phyloP scores from a whole-genome alignment of 2,797 vertebrate species.

The Eremophila alpestris region DNA sequence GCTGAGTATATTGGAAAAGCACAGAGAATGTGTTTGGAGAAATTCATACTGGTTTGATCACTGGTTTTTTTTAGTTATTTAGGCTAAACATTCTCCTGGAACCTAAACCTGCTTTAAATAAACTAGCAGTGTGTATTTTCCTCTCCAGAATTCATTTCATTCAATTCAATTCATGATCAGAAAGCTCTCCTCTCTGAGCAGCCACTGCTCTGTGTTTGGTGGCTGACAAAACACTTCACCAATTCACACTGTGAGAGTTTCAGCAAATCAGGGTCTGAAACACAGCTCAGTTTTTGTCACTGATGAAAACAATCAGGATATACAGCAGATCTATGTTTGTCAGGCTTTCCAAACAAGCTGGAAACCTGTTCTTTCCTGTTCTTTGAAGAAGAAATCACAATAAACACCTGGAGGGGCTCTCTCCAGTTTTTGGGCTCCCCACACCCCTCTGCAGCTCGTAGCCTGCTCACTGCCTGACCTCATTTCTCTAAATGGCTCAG shows the following conservation, averaged over 20 bases:
- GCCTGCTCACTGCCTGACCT: not conserved
- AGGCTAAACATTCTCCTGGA: conserved; percentile 36
- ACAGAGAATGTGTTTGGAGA: not conserved
- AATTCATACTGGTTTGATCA: conserved; percentile 25
- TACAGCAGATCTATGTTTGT: not conserved
- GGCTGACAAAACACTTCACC: not conserved
- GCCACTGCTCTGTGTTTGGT: not conserved
- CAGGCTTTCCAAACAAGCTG: conserved; percentile 9
- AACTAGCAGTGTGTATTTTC: conserved; percentile 9
- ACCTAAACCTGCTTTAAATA: conserved; percentile 45
- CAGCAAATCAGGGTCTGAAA: not conserved
- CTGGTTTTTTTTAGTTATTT: conserved; percentile 17
- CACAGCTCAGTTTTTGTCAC: conserved; percentile 19
- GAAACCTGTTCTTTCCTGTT: conserved; percentile 2
- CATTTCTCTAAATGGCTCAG: conserved; percentile 16
- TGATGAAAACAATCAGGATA: conserved; percentile 23
- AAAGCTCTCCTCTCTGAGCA: conserved; percentile 18
- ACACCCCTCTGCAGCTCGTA: not conserved
- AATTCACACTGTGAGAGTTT: not conserved
- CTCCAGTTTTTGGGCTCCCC: not conserved
- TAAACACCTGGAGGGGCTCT: not conserved
- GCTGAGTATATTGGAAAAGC: not conserved
- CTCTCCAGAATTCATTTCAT: conserved; percentile 1
- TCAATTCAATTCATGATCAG: not conserved
- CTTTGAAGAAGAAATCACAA: not conserved